Evolutionary conservation across 1,140 invertebrate species (phyloP).

Genomic region (Littorina saxatilis): DNA sequence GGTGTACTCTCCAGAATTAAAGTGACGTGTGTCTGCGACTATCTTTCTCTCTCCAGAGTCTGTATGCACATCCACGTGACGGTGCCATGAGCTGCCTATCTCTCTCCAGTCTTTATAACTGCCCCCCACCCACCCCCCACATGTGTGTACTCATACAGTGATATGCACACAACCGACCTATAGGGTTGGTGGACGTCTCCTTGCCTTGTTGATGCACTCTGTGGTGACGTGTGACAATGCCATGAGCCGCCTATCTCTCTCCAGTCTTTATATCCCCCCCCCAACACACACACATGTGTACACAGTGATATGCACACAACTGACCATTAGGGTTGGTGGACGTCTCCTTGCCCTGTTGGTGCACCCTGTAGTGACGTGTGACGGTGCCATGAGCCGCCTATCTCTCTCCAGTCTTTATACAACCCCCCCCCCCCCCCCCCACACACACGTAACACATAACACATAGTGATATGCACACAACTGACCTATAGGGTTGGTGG

Average conservation of each 20-base stretch:
- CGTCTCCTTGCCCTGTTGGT: conserved; percentile 97
- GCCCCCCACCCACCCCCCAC: not conserved
- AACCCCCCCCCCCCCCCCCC: no score
- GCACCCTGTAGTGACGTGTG: conserved; percentile 94
- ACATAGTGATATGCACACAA: no score
- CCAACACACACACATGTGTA: not conserved
- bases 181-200: conserved; percentile 98
- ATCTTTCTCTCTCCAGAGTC: no score
- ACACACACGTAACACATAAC: no score
- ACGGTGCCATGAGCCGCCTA: conserved; percentile 99
- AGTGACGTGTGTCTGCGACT: no score
- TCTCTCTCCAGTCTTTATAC: conserved; percentile 97
- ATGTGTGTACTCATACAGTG: no score
- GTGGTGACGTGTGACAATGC: conserved; percentile 97
- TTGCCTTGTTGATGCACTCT: conserved; percentile 95
- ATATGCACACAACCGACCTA: no score
- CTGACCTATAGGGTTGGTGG: conserved; percentile 94
- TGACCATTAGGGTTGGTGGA: conserved; percentile 96
- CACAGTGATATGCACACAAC: not conserved
- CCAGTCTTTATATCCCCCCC: no score
- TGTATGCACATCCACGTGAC: no score
- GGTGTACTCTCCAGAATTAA: conserved; percentile 87
- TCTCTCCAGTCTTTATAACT: conserved; percentile 96
- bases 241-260: conserved; percentile 98
- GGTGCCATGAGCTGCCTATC: conserved; percentile 98